Evolutionary conservation across 2,113 vertebrate genomes (phyloP), one percentile per base, ranked within the genome.

Genomic region (Anolis carolinensis): DNA sequence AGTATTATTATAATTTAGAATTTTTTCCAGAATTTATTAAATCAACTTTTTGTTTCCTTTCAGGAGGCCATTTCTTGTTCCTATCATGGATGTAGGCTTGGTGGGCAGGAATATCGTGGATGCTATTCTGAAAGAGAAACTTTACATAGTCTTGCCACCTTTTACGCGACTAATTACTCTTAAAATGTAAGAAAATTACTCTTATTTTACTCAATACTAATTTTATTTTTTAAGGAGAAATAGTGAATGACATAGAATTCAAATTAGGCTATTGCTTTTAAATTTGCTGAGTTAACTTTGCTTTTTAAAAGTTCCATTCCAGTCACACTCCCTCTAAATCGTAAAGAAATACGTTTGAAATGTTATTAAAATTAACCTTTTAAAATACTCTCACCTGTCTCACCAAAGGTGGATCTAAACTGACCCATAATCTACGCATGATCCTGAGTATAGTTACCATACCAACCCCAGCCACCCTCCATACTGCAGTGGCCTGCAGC

Each of bases 101-200:
- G 95, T 93, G 27, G 95, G 89, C 20, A 93, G 93, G 89, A 98
- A 93, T 92, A 98, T 98, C n/a, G 39, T 97, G 8, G 86, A 97
- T 67, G 98, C 97, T 16, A 94, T 98, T 77, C 95, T 96, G 73
- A 97, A 96, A 63, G 78, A 80, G 59, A 39, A 80, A 32, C 21
- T 79, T 39, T 80, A 80, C 27, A 34, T 63, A 7, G 23, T 65
- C 11, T 14, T 39, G 23, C 78, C 78, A 39, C 7, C 59, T 25
- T 6, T 11, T 11, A 1, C 8, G 2, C 0, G 21, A 6, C 8
- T 65, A 5, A 7, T 44, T 65, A 2, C 23, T 18, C 32, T 65
- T 7, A 80, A 44, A 80, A 18, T 55, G 78, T 80, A 23, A 80
- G 78, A 80, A 80, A 23, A 32, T 10, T 7, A 44, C 44, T 80